Evolutionary conservation across 2,888 invertebrate genomes (phyloP).

Genomic region (Xestobium rufovillosum): DNA sequence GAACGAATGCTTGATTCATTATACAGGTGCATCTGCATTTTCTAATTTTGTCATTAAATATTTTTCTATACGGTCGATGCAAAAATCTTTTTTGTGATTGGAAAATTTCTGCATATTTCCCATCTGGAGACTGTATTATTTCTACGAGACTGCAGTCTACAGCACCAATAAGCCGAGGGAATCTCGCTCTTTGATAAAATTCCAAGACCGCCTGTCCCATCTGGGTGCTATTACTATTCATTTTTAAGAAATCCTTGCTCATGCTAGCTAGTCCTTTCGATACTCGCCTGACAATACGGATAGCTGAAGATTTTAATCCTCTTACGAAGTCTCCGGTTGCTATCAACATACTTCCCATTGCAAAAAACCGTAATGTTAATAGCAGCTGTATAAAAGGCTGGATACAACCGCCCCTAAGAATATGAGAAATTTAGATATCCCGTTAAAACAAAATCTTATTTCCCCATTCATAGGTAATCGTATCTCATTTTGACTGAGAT

Average conservation of each 20-base stretch:
- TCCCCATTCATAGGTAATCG: slow-evolving; percentile 1
- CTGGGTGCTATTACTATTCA: slow-evolving; percentile 15
- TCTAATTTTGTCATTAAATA: slow-evolving; percentile 13
- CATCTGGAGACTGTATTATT: slow-evolving; percentile 27
- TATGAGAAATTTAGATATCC: neutral
- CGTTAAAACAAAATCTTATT: too few species aligned
- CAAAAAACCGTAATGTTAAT: neutral
- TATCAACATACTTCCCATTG: neutral
- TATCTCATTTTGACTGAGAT: neutral
- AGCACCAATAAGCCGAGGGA: slow-evolving; percentile 20
- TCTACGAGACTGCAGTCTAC: slow-evolving; percentile 27
- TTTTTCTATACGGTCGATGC: slow-evolving; percentile 7
- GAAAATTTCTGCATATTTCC: slow-evolving; percentile 25
- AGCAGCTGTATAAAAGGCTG: neutral
- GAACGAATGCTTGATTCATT: slow-evolving; percentile 11
- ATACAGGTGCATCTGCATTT: slow-evolving; percentile 7
- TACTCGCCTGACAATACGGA: neutral
- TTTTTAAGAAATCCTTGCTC: slow-evolving; percentile 16
- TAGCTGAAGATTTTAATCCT: neutral
- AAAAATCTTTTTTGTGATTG: slow-evolving; percentile 27
- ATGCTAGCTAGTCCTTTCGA: neutral
- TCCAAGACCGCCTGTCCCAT: slow-evolving; percentile 9
- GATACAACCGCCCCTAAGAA: neutral
- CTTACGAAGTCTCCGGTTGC: slow-evolving; percentile 1
- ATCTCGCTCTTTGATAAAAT: slow-evolving; percentile 22